phyloP scores from a whole-genome alignment of 1,140 invertebrate species.

The Ceratosolen solmsi region DNA sequence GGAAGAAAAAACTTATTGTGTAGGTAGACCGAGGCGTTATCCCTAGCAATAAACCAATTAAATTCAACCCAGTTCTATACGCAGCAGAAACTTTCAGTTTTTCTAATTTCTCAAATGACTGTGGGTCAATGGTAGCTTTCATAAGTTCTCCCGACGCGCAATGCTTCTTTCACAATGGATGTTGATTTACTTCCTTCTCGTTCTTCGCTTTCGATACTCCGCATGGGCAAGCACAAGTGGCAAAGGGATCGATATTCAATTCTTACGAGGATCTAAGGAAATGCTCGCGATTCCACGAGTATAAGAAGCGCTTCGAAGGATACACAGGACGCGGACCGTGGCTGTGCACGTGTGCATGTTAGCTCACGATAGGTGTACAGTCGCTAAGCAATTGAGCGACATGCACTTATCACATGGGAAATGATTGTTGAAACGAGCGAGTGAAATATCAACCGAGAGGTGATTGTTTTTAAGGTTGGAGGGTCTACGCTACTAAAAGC shows the following conservation, averaged over 20 bases:
- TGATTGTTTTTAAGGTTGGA: slow-evolving; percentile 52
- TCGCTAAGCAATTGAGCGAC: slow-evolving; percentile 31
- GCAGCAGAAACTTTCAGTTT: not conserved
- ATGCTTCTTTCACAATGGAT: slow-evolving; percentile 14
- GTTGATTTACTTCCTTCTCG: not conserved
- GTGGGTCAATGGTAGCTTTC: slow-evolving; percentile 2
- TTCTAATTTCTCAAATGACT: slow-evolving; percentile 13
- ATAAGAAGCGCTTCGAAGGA: slow-evolving; percentile 25
- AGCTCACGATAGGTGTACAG: slow-evolving; percentile 18
- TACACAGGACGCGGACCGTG: not conserved
- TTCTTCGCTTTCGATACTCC: not conserved
- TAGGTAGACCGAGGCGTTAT: slow-evolving; percentile 56
- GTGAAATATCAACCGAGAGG: slow-evolving; percentile 59
- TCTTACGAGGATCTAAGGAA: slow-evolving; percentile 40
- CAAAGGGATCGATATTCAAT: slow-evolving; percentile 28
- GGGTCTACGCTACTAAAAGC: slow-evolving; percentile 24
- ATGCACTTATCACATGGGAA: slow-evolving; percentile 48
- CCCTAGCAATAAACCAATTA: slow-evolving; percentile 66
- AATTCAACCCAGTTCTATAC: slow-evolving; percentile 50
- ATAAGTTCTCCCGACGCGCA: not conserved
- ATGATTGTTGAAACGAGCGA: slow-evolving; percentile 54
- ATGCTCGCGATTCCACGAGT: slow-evolving; percentile 33
- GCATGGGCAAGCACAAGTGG: not conserved
- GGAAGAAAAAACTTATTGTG: slow-evolving; percentile 54
- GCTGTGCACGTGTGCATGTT: not conserved